Evolutionary conservation across 1,140 invertebrate species (phyloP).

Genomic region (Sarcophaga peregrina): DNA sequence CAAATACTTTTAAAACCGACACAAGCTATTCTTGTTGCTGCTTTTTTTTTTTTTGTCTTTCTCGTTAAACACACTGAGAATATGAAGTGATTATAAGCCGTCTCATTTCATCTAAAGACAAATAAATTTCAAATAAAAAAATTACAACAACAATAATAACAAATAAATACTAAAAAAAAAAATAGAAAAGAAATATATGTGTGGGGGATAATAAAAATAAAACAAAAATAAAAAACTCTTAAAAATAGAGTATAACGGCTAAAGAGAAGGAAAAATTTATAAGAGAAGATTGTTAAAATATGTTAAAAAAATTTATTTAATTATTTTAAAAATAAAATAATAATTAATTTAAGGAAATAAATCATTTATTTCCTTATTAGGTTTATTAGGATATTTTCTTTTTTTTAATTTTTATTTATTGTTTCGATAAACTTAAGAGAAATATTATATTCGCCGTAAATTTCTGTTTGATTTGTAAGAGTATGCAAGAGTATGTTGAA

Average conservation of each 20-base stretch:
- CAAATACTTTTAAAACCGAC: conserved; percentile 35
- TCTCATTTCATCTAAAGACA: conserved; percentile 66
- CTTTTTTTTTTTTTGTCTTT: neutral
- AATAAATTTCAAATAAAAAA: conserved; percentile 63
- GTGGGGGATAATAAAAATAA: neutral
- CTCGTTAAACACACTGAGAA: conserved; percentile 7
- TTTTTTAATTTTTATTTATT: neutral
- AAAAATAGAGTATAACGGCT: neutral
- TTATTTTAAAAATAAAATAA: neutral
- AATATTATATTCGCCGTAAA: conserved; percentile 24
- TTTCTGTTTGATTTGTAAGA: neutral
- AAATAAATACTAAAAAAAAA: conserved; percentile 9
- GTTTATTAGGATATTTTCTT: neutral
- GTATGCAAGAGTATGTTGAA: neutral
- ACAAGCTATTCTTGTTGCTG: neutral
- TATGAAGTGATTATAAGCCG: conserved; percentile 56
- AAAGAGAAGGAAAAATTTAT: no score
- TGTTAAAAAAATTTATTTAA: neutral
- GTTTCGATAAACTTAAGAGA: neutral
- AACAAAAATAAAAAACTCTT: neutral
- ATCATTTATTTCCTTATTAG: neutral
- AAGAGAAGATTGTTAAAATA: neutral
- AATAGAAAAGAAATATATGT: neutral
- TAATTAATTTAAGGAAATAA: neutral
- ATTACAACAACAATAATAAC: conserved; percentile 30